A percentile compares a stretch with the other conserved stretches of the same genome.
These are phyloP conservation scores for Muscicapa adusta DNA, from an alignment of 2,113 vertebrate species.

Conservation along the genomic window DNA sequence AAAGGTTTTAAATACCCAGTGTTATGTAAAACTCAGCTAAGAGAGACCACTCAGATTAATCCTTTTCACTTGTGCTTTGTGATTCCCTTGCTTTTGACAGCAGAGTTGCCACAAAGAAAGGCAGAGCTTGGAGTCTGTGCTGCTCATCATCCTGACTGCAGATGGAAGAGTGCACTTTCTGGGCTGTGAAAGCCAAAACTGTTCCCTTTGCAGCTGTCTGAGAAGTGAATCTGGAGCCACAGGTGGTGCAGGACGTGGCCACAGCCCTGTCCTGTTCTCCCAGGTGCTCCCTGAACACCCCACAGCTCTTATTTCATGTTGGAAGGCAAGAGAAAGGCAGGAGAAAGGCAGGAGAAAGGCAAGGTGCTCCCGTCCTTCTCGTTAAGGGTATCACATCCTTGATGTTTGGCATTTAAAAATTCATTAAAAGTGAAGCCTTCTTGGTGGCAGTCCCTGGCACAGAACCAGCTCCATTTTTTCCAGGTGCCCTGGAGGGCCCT, in stretches of 20 bases:
- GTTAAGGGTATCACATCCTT: not conserved
- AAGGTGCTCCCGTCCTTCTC: not conserved
- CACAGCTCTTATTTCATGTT: not conserved
- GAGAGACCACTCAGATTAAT: not conserved
- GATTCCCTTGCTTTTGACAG: not conserved
- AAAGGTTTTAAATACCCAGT: not conserved
- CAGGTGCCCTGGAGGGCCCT: not conserved
- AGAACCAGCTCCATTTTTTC: not conserved
- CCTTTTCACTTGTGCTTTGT: not conserved
- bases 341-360: not conserved
- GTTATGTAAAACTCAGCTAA: not conserved
- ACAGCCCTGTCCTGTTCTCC: not conserved
- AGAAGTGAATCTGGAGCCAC: not conserved
- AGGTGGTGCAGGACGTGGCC: not conserved
- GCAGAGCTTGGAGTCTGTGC: not conserved
- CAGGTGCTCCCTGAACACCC: not conserved
- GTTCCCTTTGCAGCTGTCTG: not conserved
- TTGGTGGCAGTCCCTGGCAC: not conserved
- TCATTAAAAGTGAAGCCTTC: conserved; percentile 13
- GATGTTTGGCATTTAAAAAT: not conserved
- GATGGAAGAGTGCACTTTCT: rapidly evolving
- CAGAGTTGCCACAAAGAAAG: not conserved
- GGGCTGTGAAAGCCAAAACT: not conserved
- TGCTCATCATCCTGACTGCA: not conserved
- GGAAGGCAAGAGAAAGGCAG: not conserved